These are phyloP conservation scores for Drosophila subpulchrella DNA, from an alignment of 1,140 invertebrate genomes.

Conservation along the genomic window DNA sequence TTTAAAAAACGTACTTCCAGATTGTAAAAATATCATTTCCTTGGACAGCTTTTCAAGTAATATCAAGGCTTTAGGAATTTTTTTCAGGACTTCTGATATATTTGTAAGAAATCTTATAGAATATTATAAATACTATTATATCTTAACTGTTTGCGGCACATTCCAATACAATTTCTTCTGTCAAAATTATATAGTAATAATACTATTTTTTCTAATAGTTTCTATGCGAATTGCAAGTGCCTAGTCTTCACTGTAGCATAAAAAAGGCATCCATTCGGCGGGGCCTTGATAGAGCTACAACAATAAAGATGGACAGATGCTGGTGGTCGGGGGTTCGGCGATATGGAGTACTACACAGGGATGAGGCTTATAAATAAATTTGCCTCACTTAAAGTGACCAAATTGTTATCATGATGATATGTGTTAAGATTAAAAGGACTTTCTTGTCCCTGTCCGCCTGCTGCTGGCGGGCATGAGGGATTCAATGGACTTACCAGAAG, in stretches of 20 bases:
- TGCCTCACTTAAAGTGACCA: constrained; percentile 84
- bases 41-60: too few species aligned
- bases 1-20: too few species aligned
- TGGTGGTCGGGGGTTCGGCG: background rate
- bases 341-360: background rate
- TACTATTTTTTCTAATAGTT: background rate
- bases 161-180: too few species aligned
- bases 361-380: constrained; percentile 84
- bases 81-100: too few species aligned
- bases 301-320: constrained; percentile 41
- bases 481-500: constrained; percentile 10
- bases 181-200: too few species aligned
- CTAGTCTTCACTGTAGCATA: constrained; percentile 20
- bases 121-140: too few species aligned
- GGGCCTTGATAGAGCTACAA: constrained; percentile 48
- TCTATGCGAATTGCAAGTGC: background rate
- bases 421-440: constrained; percentile 84
- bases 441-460: constrained; percentile 71
- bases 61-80: too few species aligned
- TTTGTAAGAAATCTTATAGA: too few species aligned
- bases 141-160: too few species aligned
- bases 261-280: constrained; percentile 29
- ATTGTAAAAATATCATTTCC: too few species aligned
- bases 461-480: constrained; percentile 38
- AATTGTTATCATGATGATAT: constrained; percentile 84